These are phyloP conservation scores for Trichopria drosophilae DNA, from an alignment of 2,888 invertebrate species.

Conservation along the genomic window DNA sequence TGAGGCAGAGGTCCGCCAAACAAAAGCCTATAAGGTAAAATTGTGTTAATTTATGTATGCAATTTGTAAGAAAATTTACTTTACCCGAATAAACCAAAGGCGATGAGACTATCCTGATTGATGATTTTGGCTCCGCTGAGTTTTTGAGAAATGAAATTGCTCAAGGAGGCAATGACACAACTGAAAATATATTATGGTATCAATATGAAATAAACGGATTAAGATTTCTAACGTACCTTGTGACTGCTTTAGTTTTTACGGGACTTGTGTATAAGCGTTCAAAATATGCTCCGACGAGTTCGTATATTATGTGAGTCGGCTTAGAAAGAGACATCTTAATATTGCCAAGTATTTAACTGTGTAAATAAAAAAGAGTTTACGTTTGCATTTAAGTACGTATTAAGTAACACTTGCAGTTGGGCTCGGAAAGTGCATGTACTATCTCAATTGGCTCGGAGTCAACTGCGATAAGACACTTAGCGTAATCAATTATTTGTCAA, in stretches of 20 bases:
- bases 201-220: conserved; percentile 20
- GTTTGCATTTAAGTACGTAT: too few species aligned
- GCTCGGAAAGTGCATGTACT: too few species aligned
- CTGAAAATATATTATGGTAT: conserved; percentile 65
- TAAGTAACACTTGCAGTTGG: too few species aligned
- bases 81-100: conserved; percentile 78
- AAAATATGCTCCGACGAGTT: conserved; percentile 71
- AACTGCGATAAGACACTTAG: too few species aligned
- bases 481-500: too few species aligned
- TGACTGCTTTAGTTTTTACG: conserved; percentile 76
- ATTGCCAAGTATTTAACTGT: background rate
- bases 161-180: conserved; percentile 71
- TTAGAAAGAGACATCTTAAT: conserved; percentile 70
- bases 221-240: conserved; percentile 65
- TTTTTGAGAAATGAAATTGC: conserved; percentile 74
- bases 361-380: too few species aligned
- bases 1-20: conserved; percentile 81
- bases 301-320: conserved; percentile 64
- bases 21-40: conserved; percentile 66
- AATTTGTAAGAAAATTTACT: too few species aligned
- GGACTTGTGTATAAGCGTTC: conserved; percentile 76
- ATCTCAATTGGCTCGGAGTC: too few species aligned
- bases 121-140: conserved; percentile 68
- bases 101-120: conserved; percentile 69
- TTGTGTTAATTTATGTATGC: too few species aligned